A percentile compares a stretch with the other conserved stretches of the same genome.
These are phyloP conservation scores for Halictus rubicundus DNA, from an alignment of 1,140 invertebrate species.

Conservation along the genomic window DNA sequence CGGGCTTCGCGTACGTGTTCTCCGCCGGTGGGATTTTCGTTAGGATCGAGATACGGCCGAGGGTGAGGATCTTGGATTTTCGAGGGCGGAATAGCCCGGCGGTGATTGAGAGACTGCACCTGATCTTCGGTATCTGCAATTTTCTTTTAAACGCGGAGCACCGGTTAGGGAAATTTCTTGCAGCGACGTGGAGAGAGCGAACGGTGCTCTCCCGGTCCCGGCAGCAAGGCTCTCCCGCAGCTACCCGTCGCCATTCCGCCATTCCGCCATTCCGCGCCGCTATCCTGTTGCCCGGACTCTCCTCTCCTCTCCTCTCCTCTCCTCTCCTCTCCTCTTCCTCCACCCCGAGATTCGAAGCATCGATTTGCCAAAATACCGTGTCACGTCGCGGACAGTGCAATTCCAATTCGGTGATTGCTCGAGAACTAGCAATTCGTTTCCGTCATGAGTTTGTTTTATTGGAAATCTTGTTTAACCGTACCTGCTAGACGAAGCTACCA, in stretches of 20 bases:
- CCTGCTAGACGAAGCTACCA: too few relatives aligned
- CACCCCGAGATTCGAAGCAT: neutral
- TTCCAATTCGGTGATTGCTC: neutral
- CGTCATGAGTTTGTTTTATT: too few relatives aligned
- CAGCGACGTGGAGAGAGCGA: neutral
- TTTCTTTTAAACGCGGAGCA: constrained; percentile 8
- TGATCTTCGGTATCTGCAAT: neutral
- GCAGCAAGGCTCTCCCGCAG: neutral
- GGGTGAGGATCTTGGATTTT: constrained; percentile 31
- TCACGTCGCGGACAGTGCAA: too few relatives aligned
- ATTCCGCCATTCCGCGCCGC: too few relatives aligned
- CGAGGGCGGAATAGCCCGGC: neutral
- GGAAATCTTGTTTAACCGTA: too few relatives aligned
- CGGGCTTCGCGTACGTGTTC: constrained; percentile 38
- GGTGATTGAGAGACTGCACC: neutral
- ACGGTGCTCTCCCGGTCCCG: too few relatives aligned
- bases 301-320: too few relatives aligned
- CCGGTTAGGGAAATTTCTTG: neutral
- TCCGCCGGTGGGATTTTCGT: constrained; percentile 31
- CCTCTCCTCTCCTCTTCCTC: too few relatives aligned
- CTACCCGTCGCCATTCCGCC: too few relatives aligned
- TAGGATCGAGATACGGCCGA: constrained; percentile 13
- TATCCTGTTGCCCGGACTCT: too few relatives aligned
- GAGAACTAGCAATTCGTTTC: too few relatives aligned
- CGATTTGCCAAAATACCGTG: neutral